These are phyloP conservation scores for Amniataba percoides DNA, from an alignment of 2,797 vertebrate genomes.

Conservation along the genomic window DNA sequence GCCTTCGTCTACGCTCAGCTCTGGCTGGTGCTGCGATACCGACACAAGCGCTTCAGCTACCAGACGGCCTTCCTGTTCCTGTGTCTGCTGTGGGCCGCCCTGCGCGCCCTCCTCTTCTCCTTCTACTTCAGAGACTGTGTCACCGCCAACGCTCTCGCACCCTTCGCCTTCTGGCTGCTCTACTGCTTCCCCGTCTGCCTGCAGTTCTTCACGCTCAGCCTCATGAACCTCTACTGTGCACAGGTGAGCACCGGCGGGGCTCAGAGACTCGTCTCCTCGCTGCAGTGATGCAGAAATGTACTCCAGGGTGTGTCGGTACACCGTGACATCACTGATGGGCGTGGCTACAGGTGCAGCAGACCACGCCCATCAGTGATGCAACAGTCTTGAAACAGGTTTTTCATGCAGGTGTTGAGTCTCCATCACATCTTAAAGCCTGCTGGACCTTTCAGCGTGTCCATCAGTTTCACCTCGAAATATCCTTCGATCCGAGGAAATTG, in stretches of 20 bases:
- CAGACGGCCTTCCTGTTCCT: constrained; percentile 95
- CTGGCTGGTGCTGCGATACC: constrained; percentile 92
- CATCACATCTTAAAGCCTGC: neutral
- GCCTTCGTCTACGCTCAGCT: constrained; percentile 93
- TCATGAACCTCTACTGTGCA: constrained; percentile 96
- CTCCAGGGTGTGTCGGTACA: neutral
- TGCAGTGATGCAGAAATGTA: neutral
- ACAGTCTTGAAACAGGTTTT: neutral
- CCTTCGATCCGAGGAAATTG: too few species aligned
- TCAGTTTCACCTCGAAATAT: neutral
- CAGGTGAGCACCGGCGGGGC: constrained; percentile 85
- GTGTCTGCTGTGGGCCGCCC: constrained; percentile 94
- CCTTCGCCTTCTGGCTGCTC: constrained; percentile 95
- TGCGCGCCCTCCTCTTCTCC: constrained; percentile 93
- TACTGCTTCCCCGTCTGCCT: constrained; percentile 96
- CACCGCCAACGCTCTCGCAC: constrained; percentile 90
- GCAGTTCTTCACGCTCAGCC: constrained; percentile 95
- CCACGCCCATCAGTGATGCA: constrained; percentile 25
- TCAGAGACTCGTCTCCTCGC: neutral
- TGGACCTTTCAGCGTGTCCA: neutral
- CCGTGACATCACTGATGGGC: constrained; percentile 25
- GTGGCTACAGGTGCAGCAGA: constrained; percentile 10
- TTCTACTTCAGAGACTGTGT: constrained; percentile 95
- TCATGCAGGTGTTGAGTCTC: neutral
- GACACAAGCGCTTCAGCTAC: constrained; percentile 95